Evolutionary conservation across 2,797 vertebrate genomes (phyloP), one percentile per base, ranked within the genome.

Genomic region (Dendrocincla tyrannina): DNA sequence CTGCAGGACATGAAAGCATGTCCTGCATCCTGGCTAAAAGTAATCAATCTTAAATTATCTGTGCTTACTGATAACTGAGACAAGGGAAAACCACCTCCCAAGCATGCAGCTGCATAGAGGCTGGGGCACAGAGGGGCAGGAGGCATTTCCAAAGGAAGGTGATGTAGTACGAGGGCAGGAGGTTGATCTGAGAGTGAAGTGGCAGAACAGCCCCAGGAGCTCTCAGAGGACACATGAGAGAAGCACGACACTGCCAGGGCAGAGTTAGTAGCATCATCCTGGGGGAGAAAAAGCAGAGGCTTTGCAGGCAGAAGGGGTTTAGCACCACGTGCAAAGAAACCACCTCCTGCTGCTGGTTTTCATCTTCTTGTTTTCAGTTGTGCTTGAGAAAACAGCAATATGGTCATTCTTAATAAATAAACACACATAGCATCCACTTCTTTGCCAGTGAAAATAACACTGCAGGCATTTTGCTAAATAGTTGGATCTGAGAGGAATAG

Each of bases 351-450:
- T 81, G 62, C 25, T 88, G 50, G 35, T 77, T 90, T 95, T 91
- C 62, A 56, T 55, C 88, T 78, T 59, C 35, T 86, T 86, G 47
- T 91, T 93, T 94, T 87, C 94, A 84, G 27, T 69, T 63, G 30
- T 68, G 46, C 39, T 91, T 67, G 25, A 39, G 50, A 64, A 94
- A 88, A 86, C 58, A 81, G 76, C 16, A 64, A 49, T 8, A 28
- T 0, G 7, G 46, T 66, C 30, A 58, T 53, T 72, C 42, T 41
- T 88, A 68, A 55, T 64, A 68, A 83, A 89, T 25, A 91, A 89
- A 80, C 41, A 93, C 56, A 63, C 75, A 44, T 4, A 77, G 59
- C 73, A 86, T 63, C 37, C 3, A 1, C 37, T 72, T 62, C 66
- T 59, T 80, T 0, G 1, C 47, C 76, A 66, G 76, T 30, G 69